Conservation (phyloP, 2,888 invertebrate genomes). For the Melieria crassipennis region DNA sequence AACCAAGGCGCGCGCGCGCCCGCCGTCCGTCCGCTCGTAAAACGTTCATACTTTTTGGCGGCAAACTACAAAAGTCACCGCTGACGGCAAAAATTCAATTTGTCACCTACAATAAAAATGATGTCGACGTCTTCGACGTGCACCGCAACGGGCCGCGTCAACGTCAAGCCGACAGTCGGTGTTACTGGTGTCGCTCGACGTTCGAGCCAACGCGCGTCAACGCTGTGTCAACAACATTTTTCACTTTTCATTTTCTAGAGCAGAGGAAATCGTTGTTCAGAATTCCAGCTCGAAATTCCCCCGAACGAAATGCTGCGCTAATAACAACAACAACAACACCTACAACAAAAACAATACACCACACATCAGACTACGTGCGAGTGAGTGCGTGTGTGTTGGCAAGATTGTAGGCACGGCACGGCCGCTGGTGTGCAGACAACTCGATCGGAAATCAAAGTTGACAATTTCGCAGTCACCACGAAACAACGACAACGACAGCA, state of each 20-base stretch:
- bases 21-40: neutral
- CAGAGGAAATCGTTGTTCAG: constrained; percentile 41
- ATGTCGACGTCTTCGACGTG: constrained; percentile 44
- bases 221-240: constrained; percentile 51
- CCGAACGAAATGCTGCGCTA: neutral
- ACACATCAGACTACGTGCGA: neutral
- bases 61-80: constrained; percentile 43
- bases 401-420: too few species aligned
- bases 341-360: neutral
- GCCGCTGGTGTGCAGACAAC: neutral
- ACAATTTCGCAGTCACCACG: constrained; percentile 23
- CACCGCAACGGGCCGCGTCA: neutral
- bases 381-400: neutral
- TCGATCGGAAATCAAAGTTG: constrained; percentile 36
- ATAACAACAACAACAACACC: neutral
- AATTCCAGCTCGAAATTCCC: constrained; percentile 29
- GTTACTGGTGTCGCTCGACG: constrained; percentile 9
- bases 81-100: constrained; percentile 49
- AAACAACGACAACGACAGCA: constrained; percentile 3
- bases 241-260: constrained; percentile 51
- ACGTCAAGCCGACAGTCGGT: constrained; percentile 20
- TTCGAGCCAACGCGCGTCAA: constrained; percentile 25
- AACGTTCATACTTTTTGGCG: constrained; percentile 15
- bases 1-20: constrained; percentile 12
- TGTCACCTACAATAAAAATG: constrained; percentile 59